These are phyloP conservation scores for Zalophus californianus DNA, from an alignment of 2,797 vertebrate species.

Conservation along the genomic window DNA sequence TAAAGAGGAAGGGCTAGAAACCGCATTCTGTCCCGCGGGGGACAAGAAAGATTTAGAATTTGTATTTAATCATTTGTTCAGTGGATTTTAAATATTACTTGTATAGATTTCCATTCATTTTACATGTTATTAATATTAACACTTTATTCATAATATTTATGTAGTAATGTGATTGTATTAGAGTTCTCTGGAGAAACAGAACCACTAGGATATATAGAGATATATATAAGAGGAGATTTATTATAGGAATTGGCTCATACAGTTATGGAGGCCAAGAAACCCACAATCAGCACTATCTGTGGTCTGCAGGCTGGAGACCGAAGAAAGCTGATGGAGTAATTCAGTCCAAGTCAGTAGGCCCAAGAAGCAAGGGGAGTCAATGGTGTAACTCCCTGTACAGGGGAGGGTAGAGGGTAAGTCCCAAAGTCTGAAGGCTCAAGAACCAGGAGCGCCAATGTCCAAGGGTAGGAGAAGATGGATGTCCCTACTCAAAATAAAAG, in stretches of 20 bases:
- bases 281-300: not conserved
- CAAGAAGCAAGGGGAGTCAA: not conserved
- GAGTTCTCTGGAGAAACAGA: not conserved
- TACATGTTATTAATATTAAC: not conserved
- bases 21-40: not conserved
- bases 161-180: not conserved
- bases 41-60: not conserved
- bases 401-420: not conserved
- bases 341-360: not conserved
- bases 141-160: conserved; percentile 2
- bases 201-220: not conserved
- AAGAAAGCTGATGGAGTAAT: not conserved
- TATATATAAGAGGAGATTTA: not conserved
- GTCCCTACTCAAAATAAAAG: not conserved
- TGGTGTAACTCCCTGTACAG: not conserved
- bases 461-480: not conserved
- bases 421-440: not conserved
- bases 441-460: not conserved
- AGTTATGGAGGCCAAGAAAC: not conserved
- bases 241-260: not conserved
- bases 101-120: conserved; percentile 2
- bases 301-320: not conserved
- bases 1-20: not conserved
- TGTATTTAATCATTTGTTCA: conserved; percentile 26
- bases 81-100: not conserved